phyloP scores from a whole-genome alignment of 2,113 vertebrate genomes.

The Trogon melanurus region DNA sequence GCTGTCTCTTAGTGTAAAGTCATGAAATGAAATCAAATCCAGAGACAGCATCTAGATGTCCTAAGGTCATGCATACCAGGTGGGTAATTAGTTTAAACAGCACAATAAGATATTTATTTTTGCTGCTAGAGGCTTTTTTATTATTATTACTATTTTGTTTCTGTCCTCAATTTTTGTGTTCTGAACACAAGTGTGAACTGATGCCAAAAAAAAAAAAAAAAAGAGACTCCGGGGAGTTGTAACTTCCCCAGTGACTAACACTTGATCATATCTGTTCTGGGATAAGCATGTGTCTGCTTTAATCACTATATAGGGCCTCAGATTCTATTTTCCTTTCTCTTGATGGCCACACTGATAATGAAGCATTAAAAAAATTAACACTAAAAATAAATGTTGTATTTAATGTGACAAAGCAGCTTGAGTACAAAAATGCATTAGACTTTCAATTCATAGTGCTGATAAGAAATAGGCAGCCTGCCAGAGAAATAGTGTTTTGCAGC shows the following conservation, averaged over 20 bases:
- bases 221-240: neutral
- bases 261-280: neutral
- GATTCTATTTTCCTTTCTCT: neutral
- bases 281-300: neutral
- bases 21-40: neutral
- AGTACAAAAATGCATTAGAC: neutral
- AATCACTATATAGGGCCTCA: neutral
- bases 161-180: neutral
- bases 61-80: neutral
- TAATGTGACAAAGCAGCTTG: neutral
- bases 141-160: neutral
- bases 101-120: neutral
- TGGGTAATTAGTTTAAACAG: neutral
- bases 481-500: neutral
- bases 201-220: neutral
- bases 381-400: neutral
- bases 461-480: neutral
- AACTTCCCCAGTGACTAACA: neutral
- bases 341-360: neutral
- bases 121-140: no score
- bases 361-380: neutral
- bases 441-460: neutral
- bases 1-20: neutral
- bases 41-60: neutral
- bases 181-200: neutral